Evolutionary conservation across 2,113 vertebrate species (phyloP).

Genomic region (Holacanthus passer): DNA sequence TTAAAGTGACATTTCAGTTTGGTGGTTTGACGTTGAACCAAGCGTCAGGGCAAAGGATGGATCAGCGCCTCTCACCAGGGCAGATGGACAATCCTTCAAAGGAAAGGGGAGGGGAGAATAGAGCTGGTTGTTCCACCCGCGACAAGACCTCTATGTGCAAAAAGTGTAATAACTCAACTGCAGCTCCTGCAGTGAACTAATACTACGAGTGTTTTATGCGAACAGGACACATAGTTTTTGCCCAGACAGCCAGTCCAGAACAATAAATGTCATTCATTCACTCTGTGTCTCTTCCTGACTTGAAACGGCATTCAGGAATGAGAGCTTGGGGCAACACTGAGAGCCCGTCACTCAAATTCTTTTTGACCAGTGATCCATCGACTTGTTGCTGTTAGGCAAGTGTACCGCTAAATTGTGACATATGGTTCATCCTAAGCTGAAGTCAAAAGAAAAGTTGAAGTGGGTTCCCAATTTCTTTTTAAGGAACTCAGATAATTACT

Average conservation of each 20-base stretch:
- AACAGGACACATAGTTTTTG: constrained; percentile 41
- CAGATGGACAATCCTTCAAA: constrained; percentile 57
- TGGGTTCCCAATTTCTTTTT: neutral
- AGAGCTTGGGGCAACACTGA: constrained; percentile 31
- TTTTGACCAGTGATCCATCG: constrained; percentile 51
- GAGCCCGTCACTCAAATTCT: constrained; percentile 53
- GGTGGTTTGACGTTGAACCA: constrained; percentile 68
- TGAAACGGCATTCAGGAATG: constrained; percentile 41
- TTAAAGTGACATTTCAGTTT: constrained; percentile 81
- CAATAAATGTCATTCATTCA: constrained; percentile 63
- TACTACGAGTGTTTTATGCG: constrained; percentile 55
- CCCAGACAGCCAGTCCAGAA: constrained; percentile 40
- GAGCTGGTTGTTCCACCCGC: constrained; percentile 35
- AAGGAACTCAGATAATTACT: neutral
- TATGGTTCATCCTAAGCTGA: constrained; percentile 10
- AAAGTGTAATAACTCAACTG: constrained; percentile 49
- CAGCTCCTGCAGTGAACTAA: constrained; percentile 49
- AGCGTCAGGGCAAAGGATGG: constrained; percentile 63
- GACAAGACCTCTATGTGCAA: constrained; percentile 37
- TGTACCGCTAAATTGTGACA: constrained; percentile 42
- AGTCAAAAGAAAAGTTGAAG: constrained; percentile 6
- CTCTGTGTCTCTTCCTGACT: constrained; percentile 33
- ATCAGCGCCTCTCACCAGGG: constrained; percentile 65
- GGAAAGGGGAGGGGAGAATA: constrained; percentile 42
- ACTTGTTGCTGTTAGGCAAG: constrained; percentile 39